Conservation (phyloP, 64 coral and sea anemone genomes). For the Stichodactyla helianthus region DNA sequence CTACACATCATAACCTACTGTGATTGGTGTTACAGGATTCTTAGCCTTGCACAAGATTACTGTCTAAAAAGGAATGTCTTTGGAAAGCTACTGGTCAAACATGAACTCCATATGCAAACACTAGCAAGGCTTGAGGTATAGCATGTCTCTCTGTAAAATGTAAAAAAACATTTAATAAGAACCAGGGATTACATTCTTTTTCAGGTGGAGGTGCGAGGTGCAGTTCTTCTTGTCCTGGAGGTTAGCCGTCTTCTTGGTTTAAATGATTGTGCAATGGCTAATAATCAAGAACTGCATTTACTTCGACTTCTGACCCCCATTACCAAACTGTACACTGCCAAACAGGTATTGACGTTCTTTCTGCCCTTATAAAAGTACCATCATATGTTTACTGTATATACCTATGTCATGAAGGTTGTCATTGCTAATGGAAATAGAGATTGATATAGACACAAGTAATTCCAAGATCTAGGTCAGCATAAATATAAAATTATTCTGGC, state of each 20-base stretch:
- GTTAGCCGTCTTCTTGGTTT: slow-evolving; percentile 66
- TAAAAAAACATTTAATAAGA: too few species aligned
- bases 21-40: slow-evolving; percentile 44
- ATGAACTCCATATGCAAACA: slow-evolving; percentile 85
- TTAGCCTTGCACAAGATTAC: slow-evolving; percentile 81
- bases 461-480: too few species aligned
- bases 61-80: slow-evolving; percentile 68
- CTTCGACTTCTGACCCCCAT: slow-evolving; percentile 82
- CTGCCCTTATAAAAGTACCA: too few species aligned
- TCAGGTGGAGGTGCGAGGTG: slow-evolving; percentile 75
- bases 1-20: not conserved
- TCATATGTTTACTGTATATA: too few species aligned
- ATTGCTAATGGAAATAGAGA: too few species aligned
- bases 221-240: slow-evolving; percentile 73
- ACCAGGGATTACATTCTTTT: not conserved
- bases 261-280: slow-evolving; percentile 68
- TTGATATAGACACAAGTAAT: too few species aligned
- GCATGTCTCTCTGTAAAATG: not conserved
- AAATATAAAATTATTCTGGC: too few species aligned
- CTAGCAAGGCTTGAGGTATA: slow-evolving; percentile 82
- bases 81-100: slow-evolving; percentile 65
- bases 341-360: slow-evolving; percentile 48
- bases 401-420: too few species aligned
- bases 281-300: slow-evolving; percentile 51
- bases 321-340: slow-evolving; percentile 89